phyloP scores from a whole-genome alignment of 2,888 invertebrate species.

The Luperina nickerlii region DNA sequence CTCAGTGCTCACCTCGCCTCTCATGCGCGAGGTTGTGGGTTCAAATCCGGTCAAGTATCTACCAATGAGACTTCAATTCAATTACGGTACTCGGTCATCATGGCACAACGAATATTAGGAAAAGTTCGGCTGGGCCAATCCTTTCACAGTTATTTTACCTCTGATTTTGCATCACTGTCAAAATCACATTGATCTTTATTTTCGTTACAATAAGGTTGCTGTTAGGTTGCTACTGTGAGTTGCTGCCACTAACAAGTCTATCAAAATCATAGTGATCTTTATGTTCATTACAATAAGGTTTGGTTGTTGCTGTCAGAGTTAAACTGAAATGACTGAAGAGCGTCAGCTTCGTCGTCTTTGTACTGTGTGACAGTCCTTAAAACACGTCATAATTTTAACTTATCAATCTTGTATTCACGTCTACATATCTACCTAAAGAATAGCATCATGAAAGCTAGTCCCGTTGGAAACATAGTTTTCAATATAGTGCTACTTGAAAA shows the following conservation, averaged over 20 bases:
- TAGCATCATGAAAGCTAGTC: conserved; percentile 14
- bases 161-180: neutral
- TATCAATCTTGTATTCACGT: neutral
- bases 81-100: neutral
- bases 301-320: neutral
- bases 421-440: conserved; percentile 10
- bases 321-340: neutral
- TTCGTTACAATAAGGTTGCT: neutral
- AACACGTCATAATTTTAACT: neutral
- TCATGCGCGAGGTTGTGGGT: neutral
- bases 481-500: conserved; percentile 66
- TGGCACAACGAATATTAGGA: neutral
- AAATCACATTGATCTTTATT: neutral
- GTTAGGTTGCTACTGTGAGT: neutral
- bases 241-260: neutral
- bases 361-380: neutral
- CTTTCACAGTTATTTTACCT: neutral
- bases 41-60: too few species aligned
- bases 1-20: neutral
- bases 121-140: neutral
- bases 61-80: neutral
- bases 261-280: neutral
- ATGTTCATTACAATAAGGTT: neutral
- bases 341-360: neutral
- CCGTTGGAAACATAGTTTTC: conserved; percentile 62